A percentile compares a stretch with the other conserved stretches of the same genome.
Conservation (phyloP, 2,113 vertebrate genomes). For the Scopus umbretta region DNA sequence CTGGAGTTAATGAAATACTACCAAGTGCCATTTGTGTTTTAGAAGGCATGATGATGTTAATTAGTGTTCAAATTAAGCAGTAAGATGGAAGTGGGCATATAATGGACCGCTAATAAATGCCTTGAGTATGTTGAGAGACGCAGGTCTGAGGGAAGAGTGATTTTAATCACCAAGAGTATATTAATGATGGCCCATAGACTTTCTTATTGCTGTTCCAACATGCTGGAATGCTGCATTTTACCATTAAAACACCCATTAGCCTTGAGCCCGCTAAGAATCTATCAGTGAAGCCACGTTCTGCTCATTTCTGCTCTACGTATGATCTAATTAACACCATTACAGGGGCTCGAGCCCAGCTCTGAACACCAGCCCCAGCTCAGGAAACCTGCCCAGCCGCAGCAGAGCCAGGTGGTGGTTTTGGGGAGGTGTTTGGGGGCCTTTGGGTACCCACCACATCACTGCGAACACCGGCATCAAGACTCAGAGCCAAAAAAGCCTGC, state of each 20-base stretch:
- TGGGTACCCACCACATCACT: not conserved
- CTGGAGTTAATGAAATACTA: slow-evolving; percentile 35
- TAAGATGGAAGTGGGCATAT: slow-evolving; percentile 41
- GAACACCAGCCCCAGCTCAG: not conserved
- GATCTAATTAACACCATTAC: not conserved
- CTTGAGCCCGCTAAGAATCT: slow-evolving; percentile 2
- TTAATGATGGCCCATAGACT: slow-evolving; percentile 47
- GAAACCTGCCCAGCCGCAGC: not conserved
- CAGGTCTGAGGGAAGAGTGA: slow-evolving; percentile 8
- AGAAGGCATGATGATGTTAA: slow-evolving; percentile 42
- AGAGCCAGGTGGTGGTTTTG: not conserved
- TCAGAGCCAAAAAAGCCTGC: not conserved
- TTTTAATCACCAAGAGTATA: slow-evolving; percentile 56
- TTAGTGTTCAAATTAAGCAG: slow-evolving; percentile 59
- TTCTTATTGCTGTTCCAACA: slow-evolving; percentile 35
- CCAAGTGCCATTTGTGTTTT: slow-evolving; percentile 29
- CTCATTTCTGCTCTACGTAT: not conserved
- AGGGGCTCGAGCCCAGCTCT: not conserved
- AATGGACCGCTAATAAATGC: slow-evolving; percentile 46
- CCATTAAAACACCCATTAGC: slow-evolving; percentile 54
- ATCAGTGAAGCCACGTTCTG: not conserved
- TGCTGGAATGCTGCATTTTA: slow-evolving; percentile 9
- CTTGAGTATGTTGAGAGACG: not conserved
- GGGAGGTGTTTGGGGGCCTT: not conserved
- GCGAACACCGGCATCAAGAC: rapidly evolving